Percentiles rank a stretch among this genome's conserved stretches.
These are phyloP conservation scores for Oophaga sylvatica DNA, from an alignment of 2,797 vertebrate species.

Conservation along the genomic window DNA sequence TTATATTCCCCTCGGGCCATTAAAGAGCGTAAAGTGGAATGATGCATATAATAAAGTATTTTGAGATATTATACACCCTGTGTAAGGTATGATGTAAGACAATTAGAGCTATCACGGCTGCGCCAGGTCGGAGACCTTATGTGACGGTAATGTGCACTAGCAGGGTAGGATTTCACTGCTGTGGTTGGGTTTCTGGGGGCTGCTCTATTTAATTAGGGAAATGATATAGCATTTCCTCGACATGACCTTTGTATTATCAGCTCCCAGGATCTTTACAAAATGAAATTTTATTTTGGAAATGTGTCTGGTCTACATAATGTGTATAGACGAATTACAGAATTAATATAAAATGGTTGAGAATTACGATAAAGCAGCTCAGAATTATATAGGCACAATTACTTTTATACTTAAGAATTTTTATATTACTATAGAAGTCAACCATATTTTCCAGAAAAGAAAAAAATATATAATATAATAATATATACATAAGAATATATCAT, in stretches of 20 bases:
- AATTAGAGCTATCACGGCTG: slow-evolving; percentile 65
- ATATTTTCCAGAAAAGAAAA: background rate
- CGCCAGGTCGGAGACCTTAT: slow-evolving; percentile 64
- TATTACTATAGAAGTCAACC: background rate
- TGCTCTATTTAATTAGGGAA: slow-evolving; percentile 59
- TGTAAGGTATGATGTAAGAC: slow-evolving; percentile 68
- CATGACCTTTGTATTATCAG: slow-evolving; percentile 1
- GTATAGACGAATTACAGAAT: background rate
- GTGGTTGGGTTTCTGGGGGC: slow-evolving; percentile 58
- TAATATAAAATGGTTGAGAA: background rate
- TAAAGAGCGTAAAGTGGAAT: slow-evolving; percentile 49
- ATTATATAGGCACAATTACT: background rate
- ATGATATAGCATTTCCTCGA: slow-evolving; percentile 4
- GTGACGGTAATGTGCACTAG: slow-evolving; percentile 18
- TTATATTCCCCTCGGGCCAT: slow-evolving; percentile 46
- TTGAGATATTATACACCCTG: slow-evolving; percentile 63
- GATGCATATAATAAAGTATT: slow-evolving; percentile 48
- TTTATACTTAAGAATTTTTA: background rate
- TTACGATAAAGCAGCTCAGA: background rate
- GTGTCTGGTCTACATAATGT: background rate
- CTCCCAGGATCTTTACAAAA: slow-evolving; percentile 14
- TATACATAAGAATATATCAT: no score
- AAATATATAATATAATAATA: background rate
- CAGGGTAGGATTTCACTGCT: slow-evolving; percentile 56
- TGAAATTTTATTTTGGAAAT: background rate